Base-by-base conservation (phyloP, 1,140 invertebrate species). In the Drosophila sturtevanti region DNA sequence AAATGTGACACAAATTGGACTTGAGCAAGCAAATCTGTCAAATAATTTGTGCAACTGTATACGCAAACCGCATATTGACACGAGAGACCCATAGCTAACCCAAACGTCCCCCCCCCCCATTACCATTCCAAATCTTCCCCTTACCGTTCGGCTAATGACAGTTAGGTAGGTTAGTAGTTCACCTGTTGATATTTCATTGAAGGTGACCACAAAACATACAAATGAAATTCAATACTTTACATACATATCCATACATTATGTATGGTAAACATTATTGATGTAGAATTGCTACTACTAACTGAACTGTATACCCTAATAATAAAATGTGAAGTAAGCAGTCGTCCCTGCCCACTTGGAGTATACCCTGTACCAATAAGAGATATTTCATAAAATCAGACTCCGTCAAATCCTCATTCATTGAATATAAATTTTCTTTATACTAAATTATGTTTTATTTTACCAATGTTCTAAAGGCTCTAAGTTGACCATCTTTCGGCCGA, bases 161-260 rank as follows among this genome's bases (percentile, higher is more conserved):
- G 70, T 12, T 58, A 35, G 16, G 27, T 21, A 65, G 78, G 78
- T 80, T 80, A 80, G 59, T 81, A 76, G 78, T 76, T 80, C 78
- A 81, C 78, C 77, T 81, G 78, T 81, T 80, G 75, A 77, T 75
- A 66, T 44, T 44, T 9, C 41, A 44, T 44, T 44, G 41, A 48
- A 21, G 41, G 52, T 31, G 72, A 76, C 72, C 72, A 38, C 70
- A 79, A 70, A 74, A 54, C 71, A 44, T 67, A 37, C 71, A 44
- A 62, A 37, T 72, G 73, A 63, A 79, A 79, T 74, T 79, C 63
- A 58, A 80, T 79, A 79, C 54, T 16, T 44, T 9, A 18, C 9
- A 14, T 4, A 2, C 7, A 6, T 31, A 31, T 31, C n/a, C n/a
- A 6, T 31, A 6, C 5, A 1, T 0, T 24, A 4, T 24, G 22